Evolutionary conservation across 2,888 invertebrate genomes (phyloP), one percentile per base, ranked within the genome.

Genomic region (Scelioninae gen. 1): DNA sequence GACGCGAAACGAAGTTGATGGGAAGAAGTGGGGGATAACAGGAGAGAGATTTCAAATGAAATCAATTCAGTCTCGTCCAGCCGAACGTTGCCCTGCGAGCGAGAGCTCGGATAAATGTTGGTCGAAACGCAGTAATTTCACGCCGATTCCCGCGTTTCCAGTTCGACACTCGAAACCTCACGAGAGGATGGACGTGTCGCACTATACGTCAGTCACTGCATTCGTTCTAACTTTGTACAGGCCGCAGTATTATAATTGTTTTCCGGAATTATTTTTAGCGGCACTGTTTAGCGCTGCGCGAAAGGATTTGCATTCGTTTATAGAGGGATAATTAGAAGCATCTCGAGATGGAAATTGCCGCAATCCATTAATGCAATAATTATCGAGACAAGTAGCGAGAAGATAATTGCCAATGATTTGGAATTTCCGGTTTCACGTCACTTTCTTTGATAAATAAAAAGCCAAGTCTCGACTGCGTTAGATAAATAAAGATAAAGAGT

Each of bases 11-110:
- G 82, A 86, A 85, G 86, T 86, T 86, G 84, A 86, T 83, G 82
- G 87, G 85, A 86, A 85, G 86, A 85, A 78, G 56, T 68, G 83
- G 85, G 86, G 80, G 74, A 68, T 60, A 77, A 82, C 63, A 62
- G 82, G 62, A 75, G 81, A 82, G 83, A 88, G 87, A 89, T 90
- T 91, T 91, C 89, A 91, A 92, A 92, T 89, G 91, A 92, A 92
- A 92, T 92, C 92, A 92, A 92, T 92, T 92, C 91, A 87, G 90
- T 90, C 89, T 88, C 89, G 91, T 90, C 90, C 91, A 88, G 90
- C 88, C 89, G 88, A 90, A 89, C 88, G 90, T 91, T 91, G 89
- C 89, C 87, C 88, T 89, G 83, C 84, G 75, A 81, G 84, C 82
- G 80, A 79, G 85, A 84, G 82, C 87, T 85, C 89, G 91, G 88